Evolutionary conservation across 64 coral and sea anemone species (phyloP).

Genomic region (Pachyseris speciosa): DNA sequence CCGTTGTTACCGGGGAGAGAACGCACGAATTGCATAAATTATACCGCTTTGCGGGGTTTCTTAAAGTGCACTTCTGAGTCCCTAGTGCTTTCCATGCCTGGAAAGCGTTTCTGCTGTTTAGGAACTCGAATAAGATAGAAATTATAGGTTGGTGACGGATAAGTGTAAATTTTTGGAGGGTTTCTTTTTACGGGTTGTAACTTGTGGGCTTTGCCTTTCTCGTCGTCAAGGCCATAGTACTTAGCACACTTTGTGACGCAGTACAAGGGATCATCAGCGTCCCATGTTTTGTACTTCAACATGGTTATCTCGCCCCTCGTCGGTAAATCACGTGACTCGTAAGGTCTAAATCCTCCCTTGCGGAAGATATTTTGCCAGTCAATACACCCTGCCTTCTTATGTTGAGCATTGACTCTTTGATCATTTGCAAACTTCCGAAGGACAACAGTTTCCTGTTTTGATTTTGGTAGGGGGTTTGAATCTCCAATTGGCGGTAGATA

Average conservation of each 20-base stretch:
- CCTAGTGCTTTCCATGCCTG: not conserved
- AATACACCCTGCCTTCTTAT: not conserved
- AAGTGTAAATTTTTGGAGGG: no score
- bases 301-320: slow-evolving; percentile 48
- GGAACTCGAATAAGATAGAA: not conserved
- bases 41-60: not conserved
- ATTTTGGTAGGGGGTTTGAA: not conserved
- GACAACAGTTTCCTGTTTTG: not conserved
- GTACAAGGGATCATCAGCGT: not conserved
- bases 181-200: no score
- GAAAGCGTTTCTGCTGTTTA: not conserved
- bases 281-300: slow-evolving; percentile 62
- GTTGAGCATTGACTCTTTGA: not conserved
- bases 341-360: slow-evolving; percentile 60
- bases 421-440: not conserved
- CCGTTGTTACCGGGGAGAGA: not conserved
- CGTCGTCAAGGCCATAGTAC: slow-evolving; percentile 39
- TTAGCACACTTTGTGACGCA: slow-evolving; percentile 48
- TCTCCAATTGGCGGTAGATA: not conserved
- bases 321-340: slow-evolving; percentile 53
- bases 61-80: not conserved
- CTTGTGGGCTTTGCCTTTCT: no score
- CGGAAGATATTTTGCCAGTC: slow-evolving; percentile 43
- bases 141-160: not conserved
- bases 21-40: slow-evolving; percentile 4